Evolutionary conservation across 2,797 vertebrate species (phyloP).

Genomic region (Phaenicophaeus curvirostris): DNA sequence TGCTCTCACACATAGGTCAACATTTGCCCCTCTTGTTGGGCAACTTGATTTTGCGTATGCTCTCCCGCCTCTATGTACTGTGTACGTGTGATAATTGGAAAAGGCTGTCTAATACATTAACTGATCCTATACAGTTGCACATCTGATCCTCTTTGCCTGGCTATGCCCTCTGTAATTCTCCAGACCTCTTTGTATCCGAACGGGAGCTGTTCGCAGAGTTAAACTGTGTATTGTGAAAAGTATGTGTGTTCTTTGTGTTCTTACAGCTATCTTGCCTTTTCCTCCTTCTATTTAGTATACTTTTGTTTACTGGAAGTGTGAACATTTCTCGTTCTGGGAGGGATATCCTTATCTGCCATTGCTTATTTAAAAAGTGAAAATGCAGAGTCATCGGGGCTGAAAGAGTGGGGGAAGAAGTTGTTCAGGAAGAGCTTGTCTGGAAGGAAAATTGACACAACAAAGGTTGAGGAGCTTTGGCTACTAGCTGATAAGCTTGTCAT

Average conservation of each 20-base stretch:
- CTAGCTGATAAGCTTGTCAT: neutral
- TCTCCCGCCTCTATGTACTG: neutral
- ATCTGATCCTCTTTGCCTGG: neutral
- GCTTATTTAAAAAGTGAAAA: neutral
- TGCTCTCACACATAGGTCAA: neutral
- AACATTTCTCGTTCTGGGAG: neutral
- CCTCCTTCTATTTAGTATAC: neutral
- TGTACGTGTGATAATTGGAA: rapidly evolving
- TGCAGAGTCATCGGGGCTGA: neutral
- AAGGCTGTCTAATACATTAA: neutral
- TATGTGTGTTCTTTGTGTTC: neutral
- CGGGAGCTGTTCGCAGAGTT: neutral
- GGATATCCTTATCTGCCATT: neutral
- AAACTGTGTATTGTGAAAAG: neutral
- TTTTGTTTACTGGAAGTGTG: neutral
- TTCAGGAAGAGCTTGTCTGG: neutral
- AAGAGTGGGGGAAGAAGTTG: neutral
- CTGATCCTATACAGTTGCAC: rapidly evolving
- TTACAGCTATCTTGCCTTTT: neutral
- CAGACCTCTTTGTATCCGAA: neutral
- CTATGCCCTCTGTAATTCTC: neutral
- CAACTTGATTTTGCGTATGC: rapidly evolving
- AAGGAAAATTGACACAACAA: neutral
- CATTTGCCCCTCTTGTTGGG: neutral
- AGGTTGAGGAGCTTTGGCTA: neutral